Evolutionary conservation across 2,888 invertebrate genomes (phyloP), one percentile per base, ranked within the genome.

Genomic region (Xanthorhoe spadicearia): DNA sequence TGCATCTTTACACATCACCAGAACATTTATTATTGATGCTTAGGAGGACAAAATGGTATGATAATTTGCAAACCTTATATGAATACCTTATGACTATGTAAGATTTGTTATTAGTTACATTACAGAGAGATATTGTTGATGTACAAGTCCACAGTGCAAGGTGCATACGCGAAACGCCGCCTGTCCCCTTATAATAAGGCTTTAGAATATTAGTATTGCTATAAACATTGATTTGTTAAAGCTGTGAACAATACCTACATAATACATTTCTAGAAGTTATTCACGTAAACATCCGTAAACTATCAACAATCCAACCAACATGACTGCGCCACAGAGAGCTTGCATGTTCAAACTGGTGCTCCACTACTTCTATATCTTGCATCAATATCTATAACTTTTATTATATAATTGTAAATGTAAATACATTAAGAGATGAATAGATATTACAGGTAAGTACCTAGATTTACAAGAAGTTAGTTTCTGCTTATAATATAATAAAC

Each of bases 181-280:
- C 7, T 50, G 68, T 64, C 70, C 75, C 74, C 72, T 60, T 67
- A 63, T 64, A 72, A 72, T 77, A 78, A 80, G 80, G 78, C 80
- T 81, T 81, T 77, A 78, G 74, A 79, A 81, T 78, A 73, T 74
- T 73, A 74, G 77, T 83, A 83, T 80, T 81, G 81, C 83, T 83
- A 81, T 48, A 68, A 77, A 80, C 79, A 80, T 75, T 75, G 61
- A 78, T 75, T 76, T 74, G 76, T 81, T 83, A 81, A 83, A 82
- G 79, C 82, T 80, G 82, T 76, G 79, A 80, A 80, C 78, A 74
- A 79, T 78, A 79, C 76, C 70, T 77, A 78, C 73, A 67, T 65
- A 73, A 74, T 75, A 70, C 65, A 72, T 72, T 73, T 67, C 64
- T 71, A 71, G 64, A 74, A 75, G 69, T 69, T 72, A 74, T 72